phyloP scores from a whole-genome alignment of 2,113 vertebrate species.

The Dicerorhinus sumatrensis region DNA sequence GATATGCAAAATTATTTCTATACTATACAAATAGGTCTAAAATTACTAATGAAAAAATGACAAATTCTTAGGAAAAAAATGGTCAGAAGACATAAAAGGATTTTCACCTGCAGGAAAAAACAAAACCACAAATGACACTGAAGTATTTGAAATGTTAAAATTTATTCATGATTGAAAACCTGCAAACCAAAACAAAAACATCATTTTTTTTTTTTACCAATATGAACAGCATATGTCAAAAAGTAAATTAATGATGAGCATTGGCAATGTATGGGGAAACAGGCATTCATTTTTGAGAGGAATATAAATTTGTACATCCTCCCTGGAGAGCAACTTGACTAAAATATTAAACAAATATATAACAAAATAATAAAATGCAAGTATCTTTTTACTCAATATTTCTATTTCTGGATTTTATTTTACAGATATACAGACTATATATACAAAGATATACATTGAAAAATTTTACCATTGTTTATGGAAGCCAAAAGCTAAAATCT shows the following conservation, averaged over 20 bases:
- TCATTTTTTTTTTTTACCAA: not conserved
- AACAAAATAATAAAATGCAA: not conserved
- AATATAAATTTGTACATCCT: not conserved
- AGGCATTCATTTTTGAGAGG: not conserved
- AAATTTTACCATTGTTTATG: not conserved
- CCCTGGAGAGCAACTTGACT: not conserved
- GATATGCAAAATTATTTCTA: not conserved
- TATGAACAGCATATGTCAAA: not conserved
- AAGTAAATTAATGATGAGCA: not conserved
- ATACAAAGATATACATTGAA: not conserved
- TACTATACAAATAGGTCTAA: not conserved
- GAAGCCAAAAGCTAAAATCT: not conserved
- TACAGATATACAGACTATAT: not conserved
- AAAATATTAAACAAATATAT: slow-evolving; percentile 40
- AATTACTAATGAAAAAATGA: not conserved
- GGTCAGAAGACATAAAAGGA: not conserved
- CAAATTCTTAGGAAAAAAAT: not conserved
- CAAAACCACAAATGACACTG: not conserved
- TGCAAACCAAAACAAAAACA: not conserved
- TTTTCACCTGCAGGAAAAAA: not conserved
- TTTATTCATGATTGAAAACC: not conserved
- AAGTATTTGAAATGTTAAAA: not conserved
- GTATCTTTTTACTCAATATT: not conserved
- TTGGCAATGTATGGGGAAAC: not conserved
- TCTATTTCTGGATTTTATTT: not conserved